phyloP scores from a whole-genome alignment of 2,888 invertebrate genomes.

The Pseudococcus jackbeardsleyi region DNA sequence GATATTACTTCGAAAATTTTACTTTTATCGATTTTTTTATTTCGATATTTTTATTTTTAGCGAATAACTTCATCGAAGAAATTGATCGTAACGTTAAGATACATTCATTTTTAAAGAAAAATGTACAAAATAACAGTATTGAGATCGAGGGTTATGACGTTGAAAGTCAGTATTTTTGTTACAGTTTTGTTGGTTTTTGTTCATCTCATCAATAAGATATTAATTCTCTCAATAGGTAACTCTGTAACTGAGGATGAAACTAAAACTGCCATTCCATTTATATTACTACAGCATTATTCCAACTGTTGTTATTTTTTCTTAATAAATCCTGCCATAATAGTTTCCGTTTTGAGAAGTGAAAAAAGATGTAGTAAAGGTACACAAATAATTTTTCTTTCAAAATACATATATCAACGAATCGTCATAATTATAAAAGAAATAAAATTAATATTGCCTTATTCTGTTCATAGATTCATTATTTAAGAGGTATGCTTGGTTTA shows the following conservation, averaged over 20 bases:
- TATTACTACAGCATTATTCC: slow-evolving; percentile 61
- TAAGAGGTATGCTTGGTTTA: not conserved
- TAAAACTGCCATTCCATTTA: slow-evolving; percentile 51
- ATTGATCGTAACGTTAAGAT: slow-evolving; percentile 26
- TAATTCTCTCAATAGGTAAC: not conserved
- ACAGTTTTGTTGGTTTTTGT: not conserved
- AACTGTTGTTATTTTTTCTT: slow-evolving; percentile 61
- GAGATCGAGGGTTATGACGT: not conserved
- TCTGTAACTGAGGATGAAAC: not conserved
- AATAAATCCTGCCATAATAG: slow-evolving; percentile 47
- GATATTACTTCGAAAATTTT: not conserved
- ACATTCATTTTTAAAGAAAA: slow-evolving; percentile 33
- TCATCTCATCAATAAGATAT: not conserved
- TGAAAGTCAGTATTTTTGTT: slow-evolving; percentile 1
- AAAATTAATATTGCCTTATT: not conserved
- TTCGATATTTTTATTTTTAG: not conserved
- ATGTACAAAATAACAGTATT: not conserved
- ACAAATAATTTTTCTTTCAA: not conserved
- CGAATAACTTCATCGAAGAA: not conserved
- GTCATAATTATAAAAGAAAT: not conserved
- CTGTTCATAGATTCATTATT: slow-evolving; percentile 31
- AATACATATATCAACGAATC: no score
- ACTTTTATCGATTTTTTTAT: not conserved
- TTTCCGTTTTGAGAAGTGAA: slow-evolving; percentile 21
- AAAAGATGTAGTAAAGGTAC: slow-evolving; percentile 7